Evolutionary conservation across 1,140 invertebrate species (phyloP).

Genomic region (Hetaerina americana): DNA sequence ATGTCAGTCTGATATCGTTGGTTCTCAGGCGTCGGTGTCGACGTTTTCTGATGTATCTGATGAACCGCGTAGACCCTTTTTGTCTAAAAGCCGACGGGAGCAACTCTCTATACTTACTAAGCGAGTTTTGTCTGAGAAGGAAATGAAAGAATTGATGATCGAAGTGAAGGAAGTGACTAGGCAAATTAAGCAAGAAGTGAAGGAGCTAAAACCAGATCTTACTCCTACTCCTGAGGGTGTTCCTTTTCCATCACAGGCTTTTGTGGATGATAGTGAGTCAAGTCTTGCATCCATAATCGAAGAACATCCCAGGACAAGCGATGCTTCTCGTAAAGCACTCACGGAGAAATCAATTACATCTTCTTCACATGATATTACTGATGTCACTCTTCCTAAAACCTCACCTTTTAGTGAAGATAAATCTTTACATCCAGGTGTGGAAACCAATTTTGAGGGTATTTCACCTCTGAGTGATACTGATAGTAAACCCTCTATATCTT

Average conservation of each 20-base stretch:
- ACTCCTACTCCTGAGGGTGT: conserved; percentile 34
- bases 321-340: too few relatives aligned
- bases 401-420: too few relatives aligned
- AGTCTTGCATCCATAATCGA: background rate
- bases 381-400: too few relatives aligned
- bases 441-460: too few relatives aligned
- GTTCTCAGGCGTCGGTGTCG: background rate
- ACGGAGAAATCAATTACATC: too few relatives aligned
- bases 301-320: too few relatives aligned
- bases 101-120: background rate
- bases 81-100: background rate
- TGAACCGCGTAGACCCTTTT: background rate
- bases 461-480: too few relatives aligned
- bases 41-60: background rate
- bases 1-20: background rate
- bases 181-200: conserved; percentile 36
- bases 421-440: too few relatives aligned
- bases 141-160: conserved; percentile 32
- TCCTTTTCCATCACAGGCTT: background rate
- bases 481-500: too few relatives aligned
- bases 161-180: conserved; percentile 35
- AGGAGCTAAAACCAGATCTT: conserved; percentile 36
- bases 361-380: too few relatives aligned
- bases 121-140: conserved; percentile 18
- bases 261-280: background rate